phyloP scores from a whole-genome alignment of 2,888 invertebrate genomes.

The Cylindroiulus punctatus region DNA sequence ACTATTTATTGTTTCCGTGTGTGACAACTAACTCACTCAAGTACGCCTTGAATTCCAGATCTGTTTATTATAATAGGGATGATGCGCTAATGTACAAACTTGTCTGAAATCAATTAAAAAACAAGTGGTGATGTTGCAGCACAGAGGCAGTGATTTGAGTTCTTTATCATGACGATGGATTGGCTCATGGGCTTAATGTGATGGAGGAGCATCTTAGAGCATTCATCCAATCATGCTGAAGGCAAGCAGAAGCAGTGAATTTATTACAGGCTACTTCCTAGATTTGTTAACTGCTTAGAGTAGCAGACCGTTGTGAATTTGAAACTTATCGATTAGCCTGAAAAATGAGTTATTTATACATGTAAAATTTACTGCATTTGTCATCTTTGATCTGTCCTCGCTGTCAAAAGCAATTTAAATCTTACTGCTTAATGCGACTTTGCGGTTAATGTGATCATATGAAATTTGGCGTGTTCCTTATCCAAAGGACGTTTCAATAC shows the following conservation, averaged over 20 bases:
- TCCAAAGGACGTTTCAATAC: not conserved
- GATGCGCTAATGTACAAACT: conserved; percentile 37
- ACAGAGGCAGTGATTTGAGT: not conserved
- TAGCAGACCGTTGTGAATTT: too few species aligned
- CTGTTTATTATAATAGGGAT: conserved; percentile 36
- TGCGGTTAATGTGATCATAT: not conserved
- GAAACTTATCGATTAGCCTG: too few species aligned
- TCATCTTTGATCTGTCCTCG: too few species aligned
- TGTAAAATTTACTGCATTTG: too few species aligned
- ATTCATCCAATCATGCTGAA: not conserved
- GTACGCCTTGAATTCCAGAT: not conserved
- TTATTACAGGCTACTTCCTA: not conserved
- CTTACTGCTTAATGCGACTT: not conserved
- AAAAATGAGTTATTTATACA: too few species aligned
- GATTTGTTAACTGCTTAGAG: not conserved
- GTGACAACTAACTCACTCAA: not conserved
- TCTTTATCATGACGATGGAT: not conserved
- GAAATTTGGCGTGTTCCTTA: not conserved
- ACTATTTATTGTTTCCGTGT: not conserved
- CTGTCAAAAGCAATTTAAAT: not conserved
- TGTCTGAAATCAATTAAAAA: conserved; percentile 35
- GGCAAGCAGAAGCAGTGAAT: not conserved
- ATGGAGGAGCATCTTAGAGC: not conserved
- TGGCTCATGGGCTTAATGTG: not conserved
- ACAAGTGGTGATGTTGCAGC: conserved; percentile 33